These are phyloP conservation scores for Takifugu ocellatus DNA, from an alignment of 2,797 vertebrate species.

Conservation along the genomic window DNA sequence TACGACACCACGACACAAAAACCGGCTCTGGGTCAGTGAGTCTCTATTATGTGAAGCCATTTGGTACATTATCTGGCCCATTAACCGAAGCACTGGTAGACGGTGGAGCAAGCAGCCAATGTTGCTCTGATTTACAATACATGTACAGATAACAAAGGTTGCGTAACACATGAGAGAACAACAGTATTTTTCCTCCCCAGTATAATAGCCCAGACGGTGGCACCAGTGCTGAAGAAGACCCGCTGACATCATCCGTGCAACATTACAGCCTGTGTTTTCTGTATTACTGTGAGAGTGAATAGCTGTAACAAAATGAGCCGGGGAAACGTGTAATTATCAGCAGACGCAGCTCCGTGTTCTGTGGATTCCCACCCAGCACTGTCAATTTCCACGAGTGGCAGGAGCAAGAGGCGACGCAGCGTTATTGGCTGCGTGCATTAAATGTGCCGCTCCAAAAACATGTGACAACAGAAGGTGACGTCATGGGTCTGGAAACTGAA, in stretches of 20 bases:
- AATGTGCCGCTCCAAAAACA: too few relatives aligned
- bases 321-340: constrained; percentile 7
- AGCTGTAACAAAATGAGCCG: constrained; percentile 3
- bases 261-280: background rate
- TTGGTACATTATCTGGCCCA: background rate
- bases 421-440: too few relatives aligned
- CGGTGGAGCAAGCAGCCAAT: background rate
- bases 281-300: background rate
- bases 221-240: background rate
- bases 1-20: constrained; percentile 30
- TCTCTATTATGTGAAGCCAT: constrained; percentile 25
- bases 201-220: background rate
- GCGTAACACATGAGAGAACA: background rate
- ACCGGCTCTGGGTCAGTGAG: constrained; percentile 25
- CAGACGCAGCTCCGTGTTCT: background rate
- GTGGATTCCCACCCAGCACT: too few relatives aligned
- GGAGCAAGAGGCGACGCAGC: too few relatives aligned
- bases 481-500: too few relatives aligned
- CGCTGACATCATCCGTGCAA: background rate
- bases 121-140: background rate
- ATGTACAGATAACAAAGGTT: too few relatives aligned
- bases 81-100: too few relatives aligned
- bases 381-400: too few relatives aligned
- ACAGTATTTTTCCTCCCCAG: constrained; percentile 16
- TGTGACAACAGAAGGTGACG: too few relatives aligned